Conservation (phyloP, 2,888 invertebrate genomes). For the Melinaea menophilus region DNA sequence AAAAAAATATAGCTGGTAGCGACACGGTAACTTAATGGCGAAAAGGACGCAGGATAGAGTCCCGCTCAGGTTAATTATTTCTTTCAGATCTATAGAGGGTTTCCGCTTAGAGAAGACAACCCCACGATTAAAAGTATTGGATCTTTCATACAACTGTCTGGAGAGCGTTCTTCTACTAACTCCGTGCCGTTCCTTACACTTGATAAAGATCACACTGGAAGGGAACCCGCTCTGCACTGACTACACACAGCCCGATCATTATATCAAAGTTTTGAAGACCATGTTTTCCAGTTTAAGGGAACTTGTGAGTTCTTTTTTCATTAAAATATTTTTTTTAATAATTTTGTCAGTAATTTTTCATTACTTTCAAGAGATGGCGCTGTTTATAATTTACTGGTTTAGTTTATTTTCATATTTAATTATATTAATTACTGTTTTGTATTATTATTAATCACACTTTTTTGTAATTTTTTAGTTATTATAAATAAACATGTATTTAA, state of each 20-base stretch:
- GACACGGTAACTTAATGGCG: too few relatives aligned
- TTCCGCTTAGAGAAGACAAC: constrained; percentile 45
- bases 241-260: constrained; percentile 77
- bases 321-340: background rate
- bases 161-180: constrained; percentile 45
- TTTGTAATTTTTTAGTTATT: too few relatives aligned
- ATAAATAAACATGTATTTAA: too few relatives aligned
- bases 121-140: constrained; percentile 48
- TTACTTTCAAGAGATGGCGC: too few relatives aligned
- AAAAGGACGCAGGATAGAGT: too few relatives aligned
- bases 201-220: constrained; percentile 78
- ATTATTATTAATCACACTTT: too few relatives aligned
- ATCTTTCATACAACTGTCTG: constrained; percentile 56
- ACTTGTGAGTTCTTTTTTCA: constrained; percentile 60
- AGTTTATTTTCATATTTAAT: too few relatives aligned
- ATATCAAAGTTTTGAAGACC: constrained; percentile 74
- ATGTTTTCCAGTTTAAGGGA: constrained; percentile 73
- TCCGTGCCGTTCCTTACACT: constrained; percentile 50
- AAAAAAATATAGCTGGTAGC: too few relatives aligned
- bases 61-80: background rate
- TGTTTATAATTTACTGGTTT: too few relatives aligned
- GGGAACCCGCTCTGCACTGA: constrained; percentile 84
- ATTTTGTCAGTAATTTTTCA: background rate
- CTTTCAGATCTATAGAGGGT: constrained; percentile 51
- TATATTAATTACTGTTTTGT: too few relatives aligned